Evolutionary conservation across 2,888 invertebrate genomes (phyloP), one percentile per base, ranked within the genome.

Genomic region (Nemotelus nigrinus): DNA sequence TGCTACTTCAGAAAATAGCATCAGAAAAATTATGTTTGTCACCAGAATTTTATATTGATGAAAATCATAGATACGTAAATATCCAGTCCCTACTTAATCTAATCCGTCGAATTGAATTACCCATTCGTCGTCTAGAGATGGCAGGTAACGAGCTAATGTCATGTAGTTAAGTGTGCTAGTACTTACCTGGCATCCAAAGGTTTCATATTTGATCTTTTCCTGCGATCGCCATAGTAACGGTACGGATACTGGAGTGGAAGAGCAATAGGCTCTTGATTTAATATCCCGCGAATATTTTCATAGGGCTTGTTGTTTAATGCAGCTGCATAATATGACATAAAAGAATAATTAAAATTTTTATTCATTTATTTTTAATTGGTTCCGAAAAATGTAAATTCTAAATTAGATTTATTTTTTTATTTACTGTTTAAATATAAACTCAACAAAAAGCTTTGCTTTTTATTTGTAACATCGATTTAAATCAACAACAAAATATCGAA

Each of bases 241-340:
- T 82, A 84, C 75, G 85, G 83, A 80, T 85, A 85, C 76, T 84
- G 84, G 2, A 85, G 80, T 2, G 87, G 84, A 53, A 86, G 80
- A 0, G 85, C 85, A 70, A 86, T 83, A 70, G 86, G 83, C 79
- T 86, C 86, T 77, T 86, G 83, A 80, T 87, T 87, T 4, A 87
- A 82, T 43, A 87, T 83, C 77, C 83, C 86, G 79, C 86, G 87
- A 25, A 87, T 82, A 80, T 87, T 87, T 55, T 87, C 87, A 77
- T 87, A 87, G 43, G 87, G 85, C 79, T 87, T 87, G 81, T 82
- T 84, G 67, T 83, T 84, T 75, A 83, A 83, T 58, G 82, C 81
- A 3, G 82, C 80, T 80, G 79, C 70, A 72, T 79, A 55, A 78
- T 68, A 58, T 58, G 47, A 65, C 25, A 44, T n/a, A 53, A 53